Base-by-base conservation (phyloP, 2,113 vertebrate species). In the Neolamprologus variostigma region DNA sequence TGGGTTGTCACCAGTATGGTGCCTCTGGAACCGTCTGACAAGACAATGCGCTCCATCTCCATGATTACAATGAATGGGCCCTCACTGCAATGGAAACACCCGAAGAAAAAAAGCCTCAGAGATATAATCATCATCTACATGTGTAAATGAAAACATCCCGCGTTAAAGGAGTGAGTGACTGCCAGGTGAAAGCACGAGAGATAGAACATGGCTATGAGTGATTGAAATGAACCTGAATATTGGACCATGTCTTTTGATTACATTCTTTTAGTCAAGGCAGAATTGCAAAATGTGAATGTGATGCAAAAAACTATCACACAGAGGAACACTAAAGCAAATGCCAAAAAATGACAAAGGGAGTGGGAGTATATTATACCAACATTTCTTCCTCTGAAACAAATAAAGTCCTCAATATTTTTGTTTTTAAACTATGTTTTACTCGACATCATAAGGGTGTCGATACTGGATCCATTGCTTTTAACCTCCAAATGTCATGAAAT, bases 1-100 rank as follows among this genome's bases (percentile, higher is more conserved):
- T 81, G 87, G 89, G 91, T 94, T 92, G 94, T 95, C 95, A 91
- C 87, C 89, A 78, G 76, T 54, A 85, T 82, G 87, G 86, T 81
- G 91, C 85, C 33, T 92, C 87, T 89, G 35, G 90, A 84, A 86
- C 63, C 31, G 84, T 91, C 85, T 90, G 90, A 88, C 45, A 86
- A 94, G 91, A 92, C 90, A 90, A 87, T 83, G 81, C 81, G 7
- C 81, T 79, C 40, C 26, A 84, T 90, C 91, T 86, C 84, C 12
- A 80, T 81, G 86, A 82, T 84, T 63, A 90, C 90, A 91, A 92
- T 91, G 86, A 91, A 84, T 76, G 23, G 68, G 50, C 37, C 68
- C 61, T 91, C 54, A 66, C 47, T 84, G 66, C 86, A 86, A 66
- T 47, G 85, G 73, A 84, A 90, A 92, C 26, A 4, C 50, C 59